phyloP scores from a whole-genome alignment of 2,113 vertebrate species.

The Oncorhynchus kisutch region DNA sequence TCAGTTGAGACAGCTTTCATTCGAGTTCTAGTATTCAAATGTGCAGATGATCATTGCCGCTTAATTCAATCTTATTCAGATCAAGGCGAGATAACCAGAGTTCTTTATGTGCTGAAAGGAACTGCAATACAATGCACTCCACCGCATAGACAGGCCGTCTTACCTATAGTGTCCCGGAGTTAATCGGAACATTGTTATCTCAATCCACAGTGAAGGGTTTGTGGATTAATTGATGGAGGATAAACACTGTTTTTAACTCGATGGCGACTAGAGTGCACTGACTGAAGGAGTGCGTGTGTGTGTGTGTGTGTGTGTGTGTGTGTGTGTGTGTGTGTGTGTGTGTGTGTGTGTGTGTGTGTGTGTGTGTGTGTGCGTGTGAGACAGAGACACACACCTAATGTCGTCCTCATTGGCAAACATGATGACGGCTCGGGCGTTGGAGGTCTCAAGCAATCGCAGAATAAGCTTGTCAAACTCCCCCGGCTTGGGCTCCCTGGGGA shows the following conservation, averaged over 20 bases:
- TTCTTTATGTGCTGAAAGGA: background rate
- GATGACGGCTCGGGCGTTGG: conserved; percentile 90
- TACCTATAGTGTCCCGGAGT: background rate
- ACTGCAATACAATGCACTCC: background rate
- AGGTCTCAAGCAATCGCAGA: conserved; percentile 88
- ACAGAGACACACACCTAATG: conserved; percentile 77
- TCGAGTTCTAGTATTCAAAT: background rate
- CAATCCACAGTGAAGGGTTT: conserved; percentile 6
- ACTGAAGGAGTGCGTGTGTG: background rate
- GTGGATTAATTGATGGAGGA: conserved; percentile 2
- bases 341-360: conserved; percentile 5
- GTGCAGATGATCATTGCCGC: background rate
- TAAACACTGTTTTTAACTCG: conserved; percentile 10
- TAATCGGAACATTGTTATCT: conserved; percentile 9
- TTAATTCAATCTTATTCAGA: conserved; percentile 3
- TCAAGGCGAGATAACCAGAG: background rate
- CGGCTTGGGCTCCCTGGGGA: conserved; percentile 88
- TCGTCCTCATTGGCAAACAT: conserved; percentile 97
- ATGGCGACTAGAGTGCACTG: background rate
- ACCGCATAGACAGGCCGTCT: background rate
- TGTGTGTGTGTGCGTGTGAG: conserved; percentile 1
- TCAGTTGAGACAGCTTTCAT: background rate
- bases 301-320: conserved; percentile 8
- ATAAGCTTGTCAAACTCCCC: conserved; percentile 96
- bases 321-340: background rate